These are phyloP conservation scores for Cromileptes altivelis DNA, from an alignment of 2,113 vertebrate species.

Conservation along the genomic window DNA sequence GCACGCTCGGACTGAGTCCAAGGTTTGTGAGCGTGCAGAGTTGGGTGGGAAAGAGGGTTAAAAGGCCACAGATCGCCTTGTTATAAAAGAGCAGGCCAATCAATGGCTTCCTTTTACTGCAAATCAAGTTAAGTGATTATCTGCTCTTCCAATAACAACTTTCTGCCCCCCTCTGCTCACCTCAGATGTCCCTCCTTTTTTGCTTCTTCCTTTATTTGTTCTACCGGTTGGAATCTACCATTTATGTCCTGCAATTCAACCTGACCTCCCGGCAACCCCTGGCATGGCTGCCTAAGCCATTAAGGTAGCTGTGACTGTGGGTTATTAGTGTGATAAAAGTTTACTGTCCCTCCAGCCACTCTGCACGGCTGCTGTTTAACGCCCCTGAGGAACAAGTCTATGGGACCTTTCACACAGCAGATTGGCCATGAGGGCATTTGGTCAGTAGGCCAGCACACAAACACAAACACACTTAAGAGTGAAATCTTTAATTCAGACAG, in stretches of 20 bases:
- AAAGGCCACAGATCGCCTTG: constrained; percentile 66
- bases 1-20: constrained; percentile 49
- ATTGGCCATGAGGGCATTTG: constrained; percentile 70
- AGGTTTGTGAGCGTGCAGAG: constrained; percentile 44
- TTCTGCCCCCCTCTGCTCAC: constrained; percentile 63
- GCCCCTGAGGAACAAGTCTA: constrained; percentile 66
- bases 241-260: constrained; percentile 86
- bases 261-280: constrained; percentile 83
- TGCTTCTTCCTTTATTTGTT: constrained; percentile 76
- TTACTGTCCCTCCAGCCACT: constrained; percentile 81
- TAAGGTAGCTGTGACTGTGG: constrained; percentile 78
- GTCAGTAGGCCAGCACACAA: constrained; percentile 52
- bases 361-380: constrained; percentile 75
- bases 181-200: constrained; percentile 62
- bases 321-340: constrained; percentile 84
- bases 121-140: constrained; percentile 81
- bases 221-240: constrained; percentile 74
- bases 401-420: constrained; percentile 64
- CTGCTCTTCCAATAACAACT: constrained; percentile 73
- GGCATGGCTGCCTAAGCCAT: constrained; percentile 78
- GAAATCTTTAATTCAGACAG: constrained; percentile 44
- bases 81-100: constrained; percentile 70
- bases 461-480: constrained; percentile 33
- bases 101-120: constrained; percentile 74
- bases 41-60: constrained; percentile 69